Base-by-base conservation (phyloP, 2,888 invertebrate species). In the Minunthozetes semirufus region DNA sequence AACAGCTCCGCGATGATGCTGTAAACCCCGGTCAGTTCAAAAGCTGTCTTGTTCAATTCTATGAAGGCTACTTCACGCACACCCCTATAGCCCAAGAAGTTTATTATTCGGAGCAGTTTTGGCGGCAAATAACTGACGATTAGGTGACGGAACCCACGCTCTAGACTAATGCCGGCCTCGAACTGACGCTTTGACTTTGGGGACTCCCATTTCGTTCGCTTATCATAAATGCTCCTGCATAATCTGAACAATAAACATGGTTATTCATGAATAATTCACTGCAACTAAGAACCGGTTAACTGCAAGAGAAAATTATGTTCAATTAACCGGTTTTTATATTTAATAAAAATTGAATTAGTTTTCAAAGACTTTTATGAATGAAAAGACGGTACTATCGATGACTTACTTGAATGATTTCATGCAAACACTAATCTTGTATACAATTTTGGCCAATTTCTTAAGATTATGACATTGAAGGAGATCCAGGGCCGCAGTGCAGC, bases 381-480 rank as follows among this genome's bases (percentile, higher is more conserved):
- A 27, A 33, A 27, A 1, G 27, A 17, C 13, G 33, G 33, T 9
- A 33, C 4, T 6, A 13, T 63, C 1, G 8, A 25, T 22, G 22
- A 68, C 74, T 70, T 50, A 74, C 74, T 68, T 48, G 1, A 74
- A 42, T 4, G 70, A 56, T 38, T 74, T 74, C 46, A 74, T 70
- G 8, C 59, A 68, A 48, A 74, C 42, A 27, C 70, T 70, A 19
- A 74, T 74, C 9, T 70, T 25, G 17, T 70, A 74, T 1, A 70
- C 74, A 70, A 74, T 74, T 61, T 74, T 74, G 33, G 68, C 74
- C 68, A 74, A 71, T 17, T 68, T 72, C 59, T 74, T 74, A 42
- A 74, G 50, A n/a, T 74, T 74, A 19, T 72, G 70, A 25, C 74
- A 74, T 25, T 68, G 66, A 13, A 74, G 19, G 13, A 74, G 56